Conservation (phyloP, 2,888 invertebrate genomes). For the Axea sp. region DNA sequence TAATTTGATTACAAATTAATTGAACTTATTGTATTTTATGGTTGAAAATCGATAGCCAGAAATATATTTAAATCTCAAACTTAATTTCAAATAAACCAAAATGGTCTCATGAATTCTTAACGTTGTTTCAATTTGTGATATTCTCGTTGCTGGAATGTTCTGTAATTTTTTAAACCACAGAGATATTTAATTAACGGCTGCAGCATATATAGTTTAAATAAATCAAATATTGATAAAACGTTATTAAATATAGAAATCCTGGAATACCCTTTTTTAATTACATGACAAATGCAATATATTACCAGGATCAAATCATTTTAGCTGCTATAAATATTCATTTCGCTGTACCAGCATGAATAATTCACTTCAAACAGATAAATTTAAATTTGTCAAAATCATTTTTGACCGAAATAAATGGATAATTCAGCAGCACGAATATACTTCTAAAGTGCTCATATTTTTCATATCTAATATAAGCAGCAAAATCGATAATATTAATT, state of each 20-base stretch:
- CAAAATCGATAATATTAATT: slow-evolving; percentile 17
- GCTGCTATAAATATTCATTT: slow-evolving; percentile 39
- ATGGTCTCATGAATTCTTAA: slow-evolving; percentile 12
- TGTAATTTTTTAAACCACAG: slow-evolving; percentile 3
- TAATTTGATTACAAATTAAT: too few species aligned
- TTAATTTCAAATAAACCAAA: not conserved
- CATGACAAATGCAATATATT: slow-evolving; percentile 27
- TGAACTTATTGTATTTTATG: too few species aligned
- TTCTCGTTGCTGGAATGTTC: not conserved
- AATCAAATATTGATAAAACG: slow-evolving; percentile 19
- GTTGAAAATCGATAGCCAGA: slow-evolving; percentile 3
- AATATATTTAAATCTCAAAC: not conserved
- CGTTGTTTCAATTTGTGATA: not conserved
- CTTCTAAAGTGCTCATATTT: slow-evolving; percentile 1
- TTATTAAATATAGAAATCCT: slow-evolving; percentile 9
- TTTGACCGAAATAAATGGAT: slow-evolving; percentile 30
- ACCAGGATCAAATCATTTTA: slow-evolving; percentile 29
- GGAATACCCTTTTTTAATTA: slow-evolving; percentile 12
- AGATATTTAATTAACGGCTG: not conserved
- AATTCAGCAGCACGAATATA: not conserved
- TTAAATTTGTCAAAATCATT: slow-evolving; percentile 40
- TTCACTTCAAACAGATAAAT: slow-evolving; percentile 39
- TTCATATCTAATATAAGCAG: not conserved
- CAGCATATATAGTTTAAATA: slow-evolving; percentile 11
- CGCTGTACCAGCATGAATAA: slow-evolving; percentile 30